Percentiles rank a stretch among this genome's conserved stretches.
Conservation (phyloP, 1,140 invertebrate genomes). For the Lordiphosa stackelbergi region DNA sequence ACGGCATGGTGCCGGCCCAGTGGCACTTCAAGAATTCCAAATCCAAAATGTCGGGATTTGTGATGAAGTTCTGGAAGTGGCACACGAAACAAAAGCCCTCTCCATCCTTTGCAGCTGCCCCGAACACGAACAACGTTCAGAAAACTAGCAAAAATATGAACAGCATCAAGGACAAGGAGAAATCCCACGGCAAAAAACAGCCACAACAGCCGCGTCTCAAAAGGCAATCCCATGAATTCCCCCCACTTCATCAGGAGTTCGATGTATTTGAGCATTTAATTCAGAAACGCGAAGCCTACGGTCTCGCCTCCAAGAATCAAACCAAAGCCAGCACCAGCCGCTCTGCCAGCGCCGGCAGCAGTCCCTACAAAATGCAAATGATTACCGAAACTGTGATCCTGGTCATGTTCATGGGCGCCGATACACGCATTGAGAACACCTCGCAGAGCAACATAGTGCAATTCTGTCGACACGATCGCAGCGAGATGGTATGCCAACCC, state of each 20-base stretch:
- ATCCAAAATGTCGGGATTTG: conserved; percentile 83
- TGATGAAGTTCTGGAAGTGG: conserved; percentile 90
- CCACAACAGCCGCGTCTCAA: conserved; percentile 28
- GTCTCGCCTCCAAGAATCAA: conserved; percentile 45
- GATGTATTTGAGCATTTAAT: conserved; percentile 59
- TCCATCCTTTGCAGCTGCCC: not conserved
- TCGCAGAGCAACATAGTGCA: conserved; percentile 85
- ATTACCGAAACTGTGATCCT: conserved; percentile 85
- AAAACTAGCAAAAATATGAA: conserved; percentile 49
- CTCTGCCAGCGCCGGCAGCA: conserved; percentile 14
- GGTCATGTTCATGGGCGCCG: conserved; percentile 85
- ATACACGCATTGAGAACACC: conserved; percentile 84
- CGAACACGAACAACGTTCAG: conserved; percentile 14
- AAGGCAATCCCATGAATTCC: conserved; percentile 33
- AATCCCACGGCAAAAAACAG: conserved; percentile 36
- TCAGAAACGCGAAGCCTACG: conserved; percentile 53
- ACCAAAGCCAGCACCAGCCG: conserved; percentile 19
- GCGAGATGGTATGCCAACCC: conserved; percentile 83
- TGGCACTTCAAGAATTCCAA: conserved; percentile 80
- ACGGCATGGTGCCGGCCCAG: conserved; percentile 83
- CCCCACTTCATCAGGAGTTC: conserved; percentile 34
- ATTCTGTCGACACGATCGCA: conserved; percentile 80
- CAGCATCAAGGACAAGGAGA: conserved; percentile 57
- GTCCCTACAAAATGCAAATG: conserved; percentile 69
- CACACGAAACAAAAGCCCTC: conserved; percentile 44